Evolutionary conservation across 2,888 invertebrate species (phyloP), one percentile per base, ranked within the genome.

Genomic region (Axea sp.): DNA sequence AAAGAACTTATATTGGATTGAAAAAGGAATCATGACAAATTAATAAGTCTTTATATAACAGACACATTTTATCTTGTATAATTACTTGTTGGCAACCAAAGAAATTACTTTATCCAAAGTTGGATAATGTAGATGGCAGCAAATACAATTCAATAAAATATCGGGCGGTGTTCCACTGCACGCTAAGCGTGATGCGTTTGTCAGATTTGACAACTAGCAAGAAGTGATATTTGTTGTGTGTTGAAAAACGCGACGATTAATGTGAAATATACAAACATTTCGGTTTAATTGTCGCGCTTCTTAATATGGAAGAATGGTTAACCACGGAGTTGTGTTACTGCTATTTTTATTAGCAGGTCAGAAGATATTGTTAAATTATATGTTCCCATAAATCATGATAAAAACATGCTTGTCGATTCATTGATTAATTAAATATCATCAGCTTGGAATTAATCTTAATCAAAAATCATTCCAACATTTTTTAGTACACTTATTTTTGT

Each of bases 271-370:
- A 76, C 31, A 35, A 33, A 47, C 37, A 69, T 77, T 78, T 73
- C 37, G 24, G 53, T 47, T 55, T 53, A 69, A 62, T 77, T 65
- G 75, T 53, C 37, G 76, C 68, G 55, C 47, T 69, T 53, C 77
- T 78, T 85, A 86, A 85, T 86, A 85, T 86, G 86, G 86, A 80
- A 86, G 85, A 80, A 86, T 86, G 86, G 82, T 83, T 74, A 82
- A 76, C 76, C 81, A 81, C 80, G 81, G 80, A 76, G 80, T 83
- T 76, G 79, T 83, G 77, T 80, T 82, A 78, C 82, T 86, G 82
- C 82, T 86, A 78, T 80, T 85, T 78, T 78, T 83, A 77, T 79
- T 86, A 78, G 78, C 86, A 85, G 85, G 86, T 86, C 80, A 82
- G 60, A 37, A 26, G 33, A 39, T 49, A 68, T 30, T 60, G 45